Base-by-base conservation (phyloP, 2,888 invertebrate species). In the Labia minor region DNA sequence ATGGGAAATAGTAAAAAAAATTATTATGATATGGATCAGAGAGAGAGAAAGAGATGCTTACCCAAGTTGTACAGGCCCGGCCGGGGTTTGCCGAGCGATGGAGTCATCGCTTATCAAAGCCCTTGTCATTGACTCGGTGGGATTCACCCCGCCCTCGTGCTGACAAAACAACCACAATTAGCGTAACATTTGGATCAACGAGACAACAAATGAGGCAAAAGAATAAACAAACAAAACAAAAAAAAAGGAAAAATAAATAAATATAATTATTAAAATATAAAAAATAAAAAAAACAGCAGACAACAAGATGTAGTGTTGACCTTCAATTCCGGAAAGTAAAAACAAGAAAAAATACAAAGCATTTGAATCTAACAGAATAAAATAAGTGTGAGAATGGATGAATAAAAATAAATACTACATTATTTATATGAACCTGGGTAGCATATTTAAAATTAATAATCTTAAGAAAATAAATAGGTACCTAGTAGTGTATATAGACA, bases 61-160 rank as follows among this genome's bases (percentile, higher is more conserved):
- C 92, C 93, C 93, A 83, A 94, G 86, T 82, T 93, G 93, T 81
- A 93, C 92, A 81, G 92, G 92, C 82, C 92, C 92, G 81, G 90
- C 83, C 77, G 84, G 86, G 82, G 89, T 87, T 83, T 88, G 86
- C 82, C 89, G 88, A 81, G 89, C 83, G 77, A 84, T 82, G 78
- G 83, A 88, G 85, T 93, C 92, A 83, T 93, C 93, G 82, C 90
- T 90, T 81, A 93, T 93, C 83, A 93, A 88, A 82, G 92, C 92
- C 81, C 92, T 88, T 81, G 93, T 92, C 92, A 93, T 92, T 83
- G 92, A 92, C 83, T 93, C 93, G 81, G 91, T 92, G 83, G 90
- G 88, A 85, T 86, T 90, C 81, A 89, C 86, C 82, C 91, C 92
- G 85, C 90, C 90, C 85, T 90, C 90, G 86, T 90, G 90, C 90